Evolutionary conservation across 92 coral and sea anemone genomes (phyloP).

Genomic region (Micromussa lordhowensis): DNA sequence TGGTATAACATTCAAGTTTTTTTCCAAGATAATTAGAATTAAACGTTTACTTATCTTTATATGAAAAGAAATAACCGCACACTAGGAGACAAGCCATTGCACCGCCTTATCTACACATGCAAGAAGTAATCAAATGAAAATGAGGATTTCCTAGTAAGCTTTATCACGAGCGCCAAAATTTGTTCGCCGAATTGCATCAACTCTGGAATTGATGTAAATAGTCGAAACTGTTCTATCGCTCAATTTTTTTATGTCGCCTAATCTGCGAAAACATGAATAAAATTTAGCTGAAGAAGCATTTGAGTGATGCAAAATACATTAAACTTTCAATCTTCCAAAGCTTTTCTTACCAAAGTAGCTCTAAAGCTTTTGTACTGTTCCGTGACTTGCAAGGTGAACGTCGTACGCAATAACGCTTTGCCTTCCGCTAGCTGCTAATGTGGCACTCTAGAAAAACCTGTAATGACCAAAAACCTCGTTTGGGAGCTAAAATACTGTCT

Average conservation of each 20-base stretch:
- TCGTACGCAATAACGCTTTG: background rate
- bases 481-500: background rate
- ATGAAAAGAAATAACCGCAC: background rate
- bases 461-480: background rate
- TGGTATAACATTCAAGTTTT: background rate
- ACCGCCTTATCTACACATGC: background rate
- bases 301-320: background rate
- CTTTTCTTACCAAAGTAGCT: background rate
- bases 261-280: background rate
- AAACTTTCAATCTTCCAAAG: background rate
- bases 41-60: background rate
- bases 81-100: background rate
- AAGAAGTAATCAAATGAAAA: background rate
- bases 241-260: background rate
- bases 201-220: too few relatives aligned
- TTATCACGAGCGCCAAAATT: background rate
- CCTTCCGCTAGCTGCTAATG: background rate
- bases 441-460: background rate
- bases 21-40: background rate
- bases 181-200: background rate
- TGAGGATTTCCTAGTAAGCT: background rate
- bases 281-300: background rate
- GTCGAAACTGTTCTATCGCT: background rate
- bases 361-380: background rate
- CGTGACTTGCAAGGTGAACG: background rate